Base-by-base conservation (phyloP, 2,888 invertebrate genomes). In the Rhopalosiphum nymphaeae region DNA sequence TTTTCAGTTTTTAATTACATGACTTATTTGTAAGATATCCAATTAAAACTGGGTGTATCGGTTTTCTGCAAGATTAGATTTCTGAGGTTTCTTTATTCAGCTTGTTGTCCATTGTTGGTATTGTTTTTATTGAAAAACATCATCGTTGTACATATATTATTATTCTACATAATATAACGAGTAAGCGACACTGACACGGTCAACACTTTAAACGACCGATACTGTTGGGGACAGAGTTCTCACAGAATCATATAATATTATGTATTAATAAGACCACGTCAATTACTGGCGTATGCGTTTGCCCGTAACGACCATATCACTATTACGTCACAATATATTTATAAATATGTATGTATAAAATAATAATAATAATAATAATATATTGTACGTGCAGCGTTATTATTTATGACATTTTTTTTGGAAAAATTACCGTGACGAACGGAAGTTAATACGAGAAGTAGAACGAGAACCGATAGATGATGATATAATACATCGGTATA, bases 361-460 rank as follows among this genome's bases (percentile, higher is more conserved):
- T 61, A 36, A 46, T 67, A n/a, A n/a, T n/a, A n/a, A n/a, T n/a
- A n/a, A n/a, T n/a, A n/a, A 36, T 29, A 46, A 46, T 89, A 57
- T 78, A 78, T 78, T 67, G 13, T 67, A 16, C 46, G 25, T 3
- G 44, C n/a, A n/a, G n/a, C 36, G 67, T 78, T 67, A 42, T 46
- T 46, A 44, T 91, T 86, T 21, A 44, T 56, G 78, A 56, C n/a
- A 21, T 49, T 46, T 46, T 91, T 29, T 42, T 36, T n/a, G 29
- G n/a, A 57, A 85, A 85, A 91, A 91, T 44, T 44, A 85, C 91
- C n/a, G 91, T 85, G 91, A 91, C 91, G 85, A 86, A 86, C 91
- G 85, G 85, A 86, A 86, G 25, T 57, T n/a, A 91, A 84, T 85
- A 36, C 78, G 44, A 91, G 56, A 85, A 57, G 53, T 36, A 78